Base-by-base conservation (phyloP, 2,113 vertebrate genomes). In the Thalassarche chlororhynchos region DNA sequence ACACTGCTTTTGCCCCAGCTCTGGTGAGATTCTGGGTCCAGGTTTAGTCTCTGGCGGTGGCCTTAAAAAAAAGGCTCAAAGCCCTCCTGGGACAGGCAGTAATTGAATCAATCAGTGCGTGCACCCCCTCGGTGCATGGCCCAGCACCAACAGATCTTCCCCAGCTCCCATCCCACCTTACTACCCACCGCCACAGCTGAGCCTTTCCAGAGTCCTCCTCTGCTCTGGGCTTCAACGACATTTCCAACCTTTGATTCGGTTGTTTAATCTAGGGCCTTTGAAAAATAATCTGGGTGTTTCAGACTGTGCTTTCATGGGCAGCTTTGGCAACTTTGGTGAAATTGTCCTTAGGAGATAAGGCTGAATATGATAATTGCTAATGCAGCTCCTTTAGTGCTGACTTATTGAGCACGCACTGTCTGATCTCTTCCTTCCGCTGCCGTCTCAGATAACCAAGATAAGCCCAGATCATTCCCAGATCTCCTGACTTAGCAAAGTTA, bases 1-100 rank as follows among this genome's bases (percentile, higher is more conserved):
- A 23, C 0, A 0, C 23, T 25, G 38, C 47, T 72, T 82, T 61
- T 51, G 17, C 40, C 31, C 49, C 1, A 0, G 12, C 40, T 60
- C 55, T 47, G 34, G n/a, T 0, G 4, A 26, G 72, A 21, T 24
- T 55, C 4, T 60, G 21, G 9, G 11, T 54, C 15, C 2, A 31
- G 16, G 23, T 36, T 83, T 76, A 8, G 9, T 40, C 21, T 55
- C 40, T 54, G 42, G 6, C 4, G 6, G 9, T 29, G 46, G 18
- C 49, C 10, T 66, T 44, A 10, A 70, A 7, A 52, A 65, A 84
- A 38, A 70, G 17, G 20, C 40, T 71, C 38, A 26, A 75, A 79
- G 14, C 9, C 29, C 40, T 34, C 40, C 17, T 61, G 61, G 28
- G 26, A 20, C 28, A 34, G 44, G 42, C n/a, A 71, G 61, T 9